Evolutionary conservation across 2,113 vertebrate genomes (phyloP).

Genomic region (Empidonax alnorum): DNA sequence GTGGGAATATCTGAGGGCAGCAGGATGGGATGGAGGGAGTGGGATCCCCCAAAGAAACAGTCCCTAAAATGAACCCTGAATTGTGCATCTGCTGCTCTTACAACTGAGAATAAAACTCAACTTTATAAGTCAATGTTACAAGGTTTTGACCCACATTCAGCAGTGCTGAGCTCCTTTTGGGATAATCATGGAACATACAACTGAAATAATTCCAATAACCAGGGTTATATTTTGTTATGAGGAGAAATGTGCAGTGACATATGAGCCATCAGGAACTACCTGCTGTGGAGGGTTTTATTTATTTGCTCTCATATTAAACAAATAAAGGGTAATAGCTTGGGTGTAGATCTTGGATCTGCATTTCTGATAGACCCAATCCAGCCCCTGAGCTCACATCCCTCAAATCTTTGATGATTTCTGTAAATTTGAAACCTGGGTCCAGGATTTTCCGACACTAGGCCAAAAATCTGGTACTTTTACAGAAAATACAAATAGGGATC

Average conservation of each 20-base stretch:
- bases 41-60: background rate
- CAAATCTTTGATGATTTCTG: background rate
- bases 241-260: background rate
- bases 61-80: background rate
- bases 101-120: rapidly evolving
- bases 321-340: background rate
- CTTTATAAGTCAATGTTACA: rapidly evolving
- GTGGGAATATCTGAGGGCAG: too few species aligned
- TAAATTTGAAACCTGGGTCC: background rate
- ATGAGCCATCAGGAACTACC: background rate
- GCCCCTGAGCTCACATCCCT: background rate
- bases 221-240: background rate
- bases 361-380: rapidly evolving
- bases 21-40: background rate
- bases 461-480: background rate
- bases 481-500: background rate
- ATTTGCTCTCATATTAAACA: background rate
- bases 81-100: rapidly evolving
- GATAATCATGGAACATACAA: rapidly evolving
- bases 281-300: background rate
- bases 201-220: background rate
- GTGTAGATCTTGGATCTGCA: background rate
- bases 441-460: background rate
- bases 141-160: too few species aligned
- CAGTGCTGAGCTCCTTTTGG: rapidly evolving